These are phyloP conservation scores for Cheilinus undulatus DNA, from an alignment of 2,113 vertebrate genomes.

Conservation along the genomic window DNA sequence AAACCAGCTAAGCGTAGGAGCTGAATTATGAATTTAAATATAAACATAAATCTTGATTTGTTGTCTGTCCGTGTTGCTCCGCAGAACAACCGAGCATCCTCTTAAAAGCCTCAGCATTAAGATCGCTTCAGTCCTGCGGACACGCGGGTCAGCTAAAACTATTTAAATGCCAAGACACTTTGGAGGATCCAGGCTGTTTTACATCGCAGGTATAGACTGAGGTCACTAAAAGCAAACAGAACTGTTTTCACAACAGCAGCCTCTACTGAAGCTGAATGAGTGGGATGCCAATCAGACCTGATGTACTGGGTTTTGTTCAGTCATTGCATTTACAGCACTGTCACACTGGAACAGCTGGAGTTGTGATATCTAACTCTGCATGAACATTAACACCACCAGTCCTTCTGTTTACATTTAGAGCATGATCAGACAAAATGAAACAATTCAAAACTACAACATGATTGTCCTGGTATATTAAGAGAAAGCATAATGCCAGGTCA, in stretches of 20 bases:
- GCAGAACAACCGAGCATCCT: slow-evolving; percentile 5
- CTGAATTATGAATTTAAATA: slow-evolving; percentile 59
- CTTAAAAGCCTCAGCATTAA: slow-evolving; percentile 65
- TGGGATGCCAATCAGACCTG: slow-evolving; percentile 52
- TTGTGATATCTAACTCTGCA: neutral
- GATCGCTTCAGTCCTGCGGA: slow-evolving; percentile 52
- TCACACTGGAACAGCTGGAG: neutral
- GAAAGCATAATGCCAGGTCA: too few species aligned
- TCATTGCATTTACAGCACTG: neutral
- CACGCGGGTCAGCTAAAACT: slow-evolving; percentile 60
- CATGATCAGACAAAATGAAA: neutral
- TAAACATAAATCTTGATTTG: slow-evolving; percentile 54
- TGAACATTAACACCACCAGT: neutral
- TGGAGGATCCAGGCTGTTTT: slow-evolving; percentile 44
- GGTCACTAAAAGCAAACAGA: slow-evolving; percentile 75
- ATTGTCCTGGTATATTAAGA: too few species aligned
- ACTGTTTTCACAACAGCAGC: slow-evolving; percentile 71
- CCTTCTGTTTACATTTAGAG: too few species aligned
- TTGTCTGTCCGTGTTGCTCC: slow-evolving; percentile 28
- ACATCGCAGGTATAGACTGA: slow-evolving; percentile 39
- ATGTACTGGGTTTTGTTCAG: slow-evolving; percentile 31
- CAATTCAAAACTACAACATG: too few species aligned
- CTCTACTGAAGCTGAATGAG: slow-evolving; percentile 44
- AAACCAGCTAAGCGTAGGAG: slow-evolving; percentile 34
- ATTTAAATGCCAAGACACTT: slow-evolving; percentile 69